phyloP scores from a whole-genome alignment of 2,113 vertebrate genomes.

The Neodon shergylaensis region DNA sequence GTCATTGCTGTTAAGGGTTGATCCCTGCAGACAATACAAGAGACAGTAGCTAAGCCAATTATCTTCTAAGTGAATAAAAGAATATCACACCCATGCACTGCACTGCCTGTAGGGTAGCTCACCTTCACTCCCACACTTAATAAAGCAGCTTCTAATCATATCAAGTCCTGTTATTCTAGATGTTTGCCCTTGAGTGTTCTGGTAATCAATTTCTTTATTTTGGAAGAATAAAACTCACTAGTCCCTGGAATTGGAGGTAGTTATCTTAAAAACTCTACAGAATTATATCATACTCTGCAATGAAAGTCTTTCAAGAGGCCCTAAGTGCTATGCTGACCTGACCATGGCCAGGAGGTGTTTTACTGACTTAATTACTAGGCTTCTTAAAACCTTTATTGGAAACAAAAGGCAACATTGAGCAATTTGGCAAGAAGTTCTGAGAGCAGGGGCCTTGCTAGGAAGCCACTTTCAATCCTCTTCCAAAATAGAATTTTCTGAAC shows the following conservation, averaged over 20 bases:
- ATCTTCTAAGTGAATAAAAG: neutral
- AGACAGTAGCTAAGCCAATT: neutral
- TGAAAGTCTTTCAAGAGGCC: neutral
- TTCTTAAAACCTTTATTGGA: constrained; percentile 20
- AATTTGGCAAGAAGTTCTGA: constrained; percentile 24
- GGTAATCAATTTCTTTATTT: neutral
- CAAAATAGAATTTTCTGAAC: constrained; percentile 43
- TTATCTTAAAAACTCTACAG: neutral
- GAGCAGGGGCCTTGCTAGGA: neutral
- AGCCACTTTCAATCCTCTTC: neutral
- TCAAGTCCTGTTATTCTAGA: neutral
- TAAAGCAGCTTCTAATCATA: neutral
- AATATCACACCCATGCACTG: neutral
- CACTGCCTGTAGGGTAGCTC: neutral
- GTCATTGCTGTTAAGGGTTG: neutral
- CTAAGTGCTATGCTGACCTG: neutral
- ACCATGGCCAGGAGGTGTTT: neutral
- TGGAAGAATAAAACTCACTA: neutral
- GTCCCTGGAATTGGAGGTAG: neutral
- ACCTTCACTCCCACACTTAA: neutral
- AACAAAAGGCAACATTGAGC: neutral
- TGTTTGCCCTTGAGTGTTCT: neutral
- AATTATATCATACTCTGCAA: neutral
- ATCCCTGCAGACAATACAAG: neutral
- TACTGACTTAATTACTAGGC: neutral